phyloP scores from a whole-genome alignment of 37 sponge, comb jelly and placozoan species.

The Spongia lamella region DNA sequence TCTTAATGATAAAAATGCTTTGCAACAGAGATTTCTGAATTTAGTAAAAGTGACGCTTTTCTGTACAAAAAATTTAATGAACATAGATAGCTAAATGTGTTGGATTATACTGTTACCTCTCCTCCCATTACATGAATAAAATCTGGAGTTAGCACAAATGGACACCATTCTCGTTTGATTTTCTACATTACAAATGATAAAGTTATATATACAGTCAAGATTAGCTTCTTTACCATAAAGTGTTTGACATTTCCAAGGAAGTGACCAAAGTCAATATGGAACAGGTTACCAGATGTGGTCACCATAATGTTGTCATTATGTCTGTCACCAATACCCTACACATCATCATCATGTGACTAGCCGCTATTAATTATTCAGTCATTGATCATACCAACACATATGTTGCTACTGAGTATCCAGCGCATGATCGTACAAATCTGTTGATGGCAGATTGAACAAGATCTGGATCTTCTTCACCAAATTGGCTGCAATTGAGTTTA shows the following conservation, averaged over 20 bases:
- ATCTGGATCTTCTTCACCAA: slow-evolving; percentile 51
- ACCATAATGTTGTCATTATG: slow-evolving; percentile 89
- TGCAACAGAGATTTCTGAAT: slow-evolving; percentile 50
- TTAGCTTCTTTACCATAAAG: slow-evolving; percentile 56
- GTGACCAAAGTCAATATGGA: slow-evolving; percentile 94
- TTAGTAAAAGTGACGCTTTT: slow-evolving; percentile 34
- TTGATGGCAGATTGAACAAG: slow-evolving; percentile 48
- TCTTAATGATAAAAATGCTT: slow-evolving; percentile 58
- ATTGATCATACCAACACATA: slow-evolving; percentile 61
- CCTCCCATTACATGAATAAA: slow-evolving; percentile 87
- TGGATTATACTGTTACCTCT: slow-evolving; percentile 27
- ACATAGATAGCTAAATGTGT: no score
- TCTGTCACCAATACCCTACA: slow-evolving; percentile 80
- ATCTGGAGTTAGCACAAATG: slow-evolving; percentile 87
- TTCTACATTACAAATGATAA: slow-evolving; percentile 10
- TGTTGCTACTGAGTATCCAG: slow-evolving; percentile 88
- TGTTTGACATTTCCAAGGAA: slow-evolving; percentile 84
- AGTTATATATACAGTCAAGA: not conserved
- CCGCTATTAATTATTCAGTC: not conserved
- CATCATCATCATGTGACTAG: not conserved
- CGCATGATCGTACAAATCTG: slow-evolving; percentile 69
- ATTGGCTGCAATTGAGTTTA: slow-evolving; percentile 19
- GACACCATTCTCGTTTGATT: slow-evolving; percentile 78
- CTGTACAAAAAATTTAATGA: slow-evolving; percentile 17
- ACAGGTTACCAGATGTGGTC: slow-evolving; percentile 78